A percentile compares a stretch with the other conserved stretches of the same genome.
Conservation (phyloP, 92 coral and sea anemone species). For the Montipora capitata region DNA sequence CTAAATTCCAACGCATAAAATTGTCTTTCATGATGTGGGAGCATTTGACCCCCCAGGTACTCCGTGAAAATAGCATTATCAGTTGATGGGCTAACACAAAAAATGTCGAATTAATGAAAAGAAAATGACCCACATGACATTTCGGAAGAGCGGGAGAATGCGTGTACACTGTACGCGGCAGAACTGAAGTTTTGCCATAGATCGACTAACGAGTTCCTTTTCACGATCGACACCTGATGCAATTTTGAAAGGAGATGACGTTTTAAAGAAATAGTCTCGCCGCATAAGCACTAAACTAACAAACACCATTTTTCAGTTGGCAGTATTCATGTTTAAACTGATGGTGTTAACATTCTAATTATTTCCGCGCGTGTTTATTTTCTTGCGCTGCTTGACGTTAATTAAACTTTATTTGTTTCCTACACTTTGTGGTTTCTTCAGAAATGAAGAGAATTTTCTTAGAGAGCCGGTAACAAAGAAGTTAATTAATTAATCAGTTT, state of each 20-base stretch:
- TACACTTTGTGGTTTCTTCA: constrained; percentile 4
- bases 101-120: neutral
- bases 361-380: constrained; percentile 3
- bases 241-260: neutral
- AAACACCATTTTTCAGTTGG: constrained; percentile 13
- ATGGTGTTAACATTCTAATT: neutral
- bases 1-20: neutral
- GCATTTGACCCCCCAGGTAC: neutral
- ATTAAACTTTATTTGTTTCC: neutral
- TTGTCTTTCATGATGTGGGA: neutral
- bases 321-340: neutral
- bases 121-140: no score
- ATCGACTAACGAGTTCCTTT: neutral
- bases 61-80: no score
- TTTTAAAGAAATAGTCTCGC: neutral
- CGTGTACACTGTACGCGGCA: neutral
- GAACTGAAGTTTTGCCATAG: no score
- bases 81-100: no score
- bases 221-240: neutral
- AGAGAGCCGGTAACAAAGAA: neutral
- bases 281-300: neutral
- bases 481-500: neutral
- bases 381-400: neutral
- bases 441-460: constrained; percentile 13
- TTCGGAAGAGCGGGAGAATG: neutral